These are phyloP conservation scores for Drosophila ustulata DNA, from an alignment of 2,888 invertebrate genomes.

Conservation along the genomic window DNA sequence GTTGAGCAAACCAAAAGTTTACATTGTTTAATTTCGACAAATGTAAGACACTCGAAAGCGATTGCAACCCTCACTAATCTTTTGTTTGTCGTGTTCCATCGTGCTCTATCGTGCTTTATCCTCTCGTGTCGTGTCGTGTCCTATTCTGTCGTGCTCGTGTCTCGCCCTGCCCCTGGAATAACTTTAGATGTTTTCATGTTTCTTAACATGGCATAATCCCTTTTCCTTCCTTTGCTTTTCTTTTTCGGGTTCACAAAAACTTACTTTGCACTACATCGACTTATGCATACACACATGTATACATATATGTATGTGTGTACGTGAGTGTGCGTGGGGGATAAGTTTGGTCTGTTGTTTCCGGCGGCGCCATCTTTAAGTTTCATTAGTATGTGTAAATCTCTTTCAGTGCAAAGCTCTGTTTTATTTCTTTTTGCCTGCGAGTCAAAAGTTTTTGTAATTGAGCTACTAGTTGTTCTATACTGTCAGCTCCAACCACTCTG, in stretches of 20 bases:
- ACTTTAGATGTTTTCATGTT: conserved; percentile 67
- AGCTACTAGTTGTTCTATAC: conserved; percentile 43
- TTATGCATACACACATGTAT: conserved; percentile 13
- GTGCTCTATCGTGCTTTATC: neutral
- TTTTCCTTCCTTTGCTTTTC: conserved; percentile 60
- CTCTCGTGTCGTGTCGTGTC: conserved; percentile 30
- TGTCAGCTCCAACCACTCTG: conserved; percentile 15
- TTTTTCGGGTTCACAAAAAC: conserved; percentile 51
- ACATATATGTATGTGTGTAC: conserved; percentile 3
- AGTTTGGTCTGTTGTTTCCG: conserved; percentile 61
- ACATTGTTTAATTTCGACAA: conserved; percentile 80
- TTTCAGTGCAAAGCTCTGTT: conserved; percentile 33
- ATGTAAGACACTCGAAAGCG: conserved; percentile 75
- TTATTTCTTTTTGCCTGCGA: conserved; percentile 46
- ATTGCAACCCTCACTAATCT: conserved; percentile 71
- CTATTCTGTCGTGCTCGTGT: neutral
- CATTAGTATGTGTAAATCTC: conserved; percentile 69
- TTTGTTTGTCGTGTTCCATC: conserved; percentile 62
- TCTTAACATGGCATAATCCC: conserved; percentile 76
- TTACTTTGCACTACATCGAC: conserved; percentile 65
- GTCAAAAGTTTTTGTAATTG: conserved; percentile 69
- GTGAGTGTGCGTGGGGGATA: conserved; percentile 21
- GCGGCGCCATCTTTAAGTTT: conserved; percentile 77
- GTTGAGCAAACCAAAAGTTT: conserved; percentile 69
- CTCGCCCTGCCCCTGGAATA: conserved; percentile 33